These are phyloP conservation scores for Symphodus melops DNA, from an alignment of 2,113 vertebrate species.

Conservation along the genomic window DNA sequence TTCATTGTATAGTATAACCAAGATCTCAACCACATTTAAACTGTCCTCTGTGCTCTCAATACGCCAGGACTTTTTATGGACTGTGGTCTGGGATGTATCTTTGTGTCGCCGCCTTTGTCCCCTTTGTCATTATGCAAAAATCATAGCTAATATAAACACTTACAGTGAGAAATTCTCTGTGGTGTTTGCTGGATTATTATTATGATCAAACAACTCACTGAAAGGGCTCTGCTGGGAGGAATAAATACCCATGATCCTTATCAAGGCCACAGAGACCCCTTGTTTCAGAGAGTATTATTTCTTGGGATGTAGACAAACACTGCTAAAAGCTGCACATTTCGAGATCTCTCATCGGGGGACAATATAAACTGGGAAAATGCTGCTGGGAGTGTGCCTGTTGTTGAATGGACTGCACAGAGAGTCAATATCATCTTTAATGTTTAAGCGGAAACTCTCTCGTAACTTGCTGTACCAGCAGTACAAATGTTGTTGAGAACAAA, in stretches of 20 bases:
- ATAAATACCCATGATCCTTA: constrained; percentile 73
- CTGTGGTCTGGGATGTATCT: constrained; percentile 7
- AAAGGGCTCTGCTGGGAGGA: constrained; percentile 62
- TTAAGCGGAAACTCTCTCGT: background rate
- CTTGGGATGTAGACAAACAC: constrained; percentile 71
- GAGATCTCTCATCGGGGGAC: constrained; percentile 60
- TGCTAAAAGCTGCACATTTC: constrained; percentile 47
- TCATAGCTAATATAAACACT: constrained; percentile 4
- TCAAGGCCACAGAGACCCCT: constrained; percentile 64
- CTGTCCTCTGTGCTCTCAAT: constrained; percentile 20
- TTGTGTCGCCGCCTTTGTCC: constrained; percentile 21
- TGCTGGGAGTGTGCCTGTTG: constrained; percentile 5
- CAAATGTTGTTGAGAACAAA: background rate
- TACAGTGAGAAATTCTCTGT: constrained; percentile 34
- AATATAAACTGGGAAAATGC: constrained; percentile 28
- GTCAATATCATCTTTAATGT: background rate
- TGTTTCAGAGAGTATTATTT: constrained; percentile 55
- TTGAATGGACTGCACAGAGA: background rate
- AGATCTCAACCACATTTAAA: constrained; percentile 46
- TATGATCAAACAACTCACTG: constrained; percentile 59
- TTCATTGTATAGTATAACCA: constrained; percentile 39
- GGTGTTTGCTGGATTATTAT: constrained; percentile 38
- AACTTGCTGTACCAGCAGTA: background rate
- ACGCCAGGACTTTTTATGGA: background rate
- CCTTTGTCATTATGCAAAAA: constrained; percentile 23